A percentile compares a stretch with the other conserved stretches of the same genome.
These are phyloP conservation scores for Halocaridina rubra DNA, from an alignment of 2,888 invertebrate genomes.

Conservation along the genomic window DNA sequence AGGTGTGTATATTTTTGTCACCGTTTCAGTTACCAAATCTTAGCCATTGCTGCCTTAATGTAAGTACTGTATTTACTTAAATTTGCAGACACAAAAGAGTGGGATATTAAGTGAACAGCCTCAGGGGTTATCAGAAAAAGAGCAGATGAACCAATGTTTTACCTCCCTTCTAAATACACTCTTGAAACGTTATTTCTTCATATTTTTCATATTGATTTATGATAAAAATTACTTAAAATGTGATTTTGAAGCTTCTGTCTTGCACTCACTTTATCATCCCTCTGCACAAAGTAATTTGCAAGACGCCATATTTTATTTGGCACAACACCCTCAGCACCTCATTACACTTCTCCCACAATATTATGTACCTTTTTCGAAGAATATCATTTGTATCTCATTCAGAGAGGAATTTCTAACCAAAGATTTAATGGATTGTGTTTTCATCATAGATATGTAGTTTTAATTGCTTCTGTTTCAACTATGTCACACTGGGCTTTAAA, in stretches of 20 bases:
- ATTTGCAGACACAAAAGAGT: slow-evolving; percentile 20
- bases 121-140: background rate
- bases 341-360: background rate
- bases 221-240: too few species aligned
- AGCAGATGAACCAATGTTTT: background rate
- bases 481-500: slow-evolving; percentile 57
- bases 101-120: background rate
- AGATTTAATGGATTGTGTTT: slow-evolving; percentile 52
- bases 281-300: slow-evolving; percentile 17
- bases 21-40: slow-evolving; percentile 32
- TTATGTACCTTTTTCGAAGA: slow-evolving; percentile 46
- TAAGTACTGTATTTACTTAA: slow-evolving; percentile 42
- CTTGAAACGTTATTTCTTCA: too few species aligned
- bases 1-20: background rate
- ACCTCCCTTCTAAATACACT: background rate
- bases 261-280: background rate
- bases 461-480: slow-evolving; percentile 49
- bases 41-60: slow-evolving; percentile 58
- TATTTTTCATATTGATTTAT: too few species aligned
- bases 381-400: slow-evolving; percentile 39
- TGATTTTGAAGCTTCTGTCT: slow-evolving; percentile 5
- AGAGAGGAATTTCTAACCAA: slow-evolving; percentile 55
- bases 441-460: slow-evolving; percentile 52
- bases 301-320: slow-evolving; percentile 20
- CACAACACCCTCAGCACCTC: slow-evolving; percentile 40